Evolutionary conservation across 2,113 vertebrate genomes (phyloP), one percentile per base, ranked within the genome.

Genomic region (Pungitius pungitius): DNA sequence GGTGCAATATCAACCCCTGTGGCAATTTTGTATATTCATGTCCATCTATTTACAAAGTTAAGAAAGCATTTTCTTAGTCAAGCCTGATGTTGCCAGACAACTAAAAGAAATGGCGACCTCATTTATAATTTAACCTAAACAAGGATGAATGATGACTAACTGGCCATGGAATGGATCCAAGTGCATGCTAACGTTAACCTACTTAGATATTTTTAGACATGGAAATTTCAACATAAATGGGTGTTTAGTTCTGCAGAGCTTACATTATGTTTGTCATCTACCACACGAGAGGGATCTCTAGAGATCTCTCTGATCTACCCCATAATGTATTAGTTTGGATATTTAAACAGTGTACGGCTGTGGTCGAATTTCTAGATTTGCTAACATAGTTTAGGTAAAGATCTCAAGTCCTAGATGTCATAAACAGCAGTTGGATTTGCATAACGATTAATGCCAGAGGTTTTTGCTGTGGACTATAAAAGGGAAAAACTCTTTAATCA

Each of bases 161-260:
- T 49, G 27, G 45, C 26, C 27, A 54, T 33, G 24, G 8, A 60
- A 45, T 37, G 20, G 42, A 69, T 33, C 26, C 20, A 67, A 15
- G 54, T 7, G n/a, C 5, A 54, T 14, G 64, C 14, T 18, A 26
- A 49, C 43, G 49, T 47, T 27, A 52, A 52, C 45, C 45, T 40
- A 51, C 11, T 1, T 10, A n/a, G n/a, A 15, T 11, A 17, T n/a
- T 39, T 72, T 26, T 17, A 59, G 11, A 43, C 9, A 15, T 24
- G 39, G 20, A 24, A 69, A 57, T 22, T 69, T 9, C 14, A 26
- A 26, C 30, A 70, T 26, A 26, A 2, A 30, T 70, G 8, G n/a
- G 17, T 62, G 17, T 52, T 71, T 47, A 61, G 69, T 60, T 14
- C 40, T 63, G 58, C 51, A 27, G 51, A 24, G 15, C 22, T 40